phyloP scores from a whole-genome alignment of 2,888 invertebrate species.

The Polymixis lichenea region DNA sequence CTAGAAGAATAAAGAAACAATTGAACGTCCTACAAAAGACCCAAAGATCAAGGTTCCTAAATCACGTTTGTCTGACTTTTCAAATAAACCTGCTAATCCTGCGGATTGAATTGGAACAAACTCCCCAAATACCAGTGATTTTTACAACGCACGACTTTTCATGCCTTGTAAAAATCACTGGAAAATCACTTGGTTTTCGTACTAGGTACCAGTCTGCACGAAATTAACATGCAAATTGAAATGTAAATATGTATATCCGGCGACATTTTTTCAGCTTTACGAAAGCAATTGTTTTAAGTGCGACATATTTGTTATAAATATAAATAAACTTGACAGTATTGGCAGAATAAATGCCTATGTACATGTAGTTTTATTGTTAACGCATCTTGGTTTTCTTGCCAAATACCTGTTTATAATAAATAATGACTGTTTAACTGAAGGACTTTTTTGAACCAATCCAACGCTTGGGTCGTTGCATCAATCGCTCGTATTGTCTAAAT shows the following conservation, averaged over 20 bases:
- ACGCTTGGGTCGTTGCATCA: too few species aligned
- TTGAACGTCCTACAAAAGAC: neutral
- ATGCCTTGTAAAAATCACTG: too few species aligned
- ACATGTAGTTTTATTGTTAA: neutral
- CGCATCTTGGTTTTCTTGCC: constrained; percentile 10
- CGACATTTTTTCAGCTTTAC: constrained; percentile 14
- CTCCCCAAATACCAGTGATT: neutral
- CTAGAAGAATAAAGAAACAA: neutral
- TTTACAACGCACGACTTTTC: neutral
- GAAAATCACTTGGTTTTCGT: neutral
- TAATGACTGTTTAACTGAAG: neutral
- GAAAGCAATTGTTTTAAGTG: constrained; percentile 22
- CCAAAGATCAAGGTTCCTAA: neutral
- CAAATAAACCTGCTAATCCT: neutral
- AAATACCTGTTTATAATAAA: constrained; percentile 5
- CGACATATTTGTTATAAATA: constrained; percentile 23
- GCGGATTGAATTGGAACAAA: neutral
- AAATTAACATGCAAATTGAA: constrained; percentile 26
- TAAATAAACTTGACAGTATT: constrained; percentile 24
- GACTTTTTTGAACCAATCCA: neutral
- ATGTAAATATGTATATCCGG: constrained; percentile 3
- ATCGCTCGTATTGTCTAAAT: neutral
- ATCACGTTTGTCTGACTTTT: too few species aligned
- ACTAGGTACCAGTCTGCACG: neutral
- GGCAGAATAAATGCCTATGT: neutral